Conservation (phyloP, 1,140 invertebrate species). For the Stegodyphus mimosarum region DNA sequence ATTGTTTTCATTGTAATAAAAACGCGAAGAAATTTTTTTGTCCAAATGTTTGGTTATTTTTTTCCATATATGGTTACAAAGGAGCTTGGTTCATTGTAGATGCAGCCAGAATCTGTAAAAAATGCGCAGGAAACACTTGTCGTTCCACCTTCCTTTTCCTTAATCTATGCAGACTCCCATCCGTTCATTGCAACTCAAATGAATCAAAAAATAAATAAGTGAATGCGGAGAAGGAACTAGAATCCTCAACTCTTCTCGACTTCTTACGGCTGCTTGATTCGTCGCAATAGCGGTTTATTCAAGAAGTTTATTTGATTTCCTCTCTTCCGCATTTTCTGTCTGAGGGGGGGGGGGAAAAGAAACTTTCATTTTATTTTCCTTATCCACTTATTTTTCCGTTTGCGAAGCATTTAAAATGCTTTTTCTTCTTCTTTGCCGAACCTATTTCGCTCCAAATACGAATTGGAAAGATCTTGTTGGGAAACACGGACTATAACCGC, state of each 20-base stretch:
- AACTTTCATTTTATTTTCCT: no score
- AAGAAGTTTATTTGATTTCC: conserved; percentile 19
- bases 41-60: no score
- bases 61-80: no score
- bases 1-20: no score
- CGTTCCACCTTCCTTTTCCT: no score
- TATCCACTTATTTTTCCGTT: no score
- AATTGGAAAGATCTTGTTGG: neutral
- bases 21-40: no score
- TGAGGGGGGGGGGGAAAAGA: no score
- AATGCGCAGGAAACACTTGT: no score
- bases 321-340: neutral
- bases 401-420: no score
- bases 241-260: conserved; percentile 8
- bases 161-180: neutral
- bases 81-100: no score
- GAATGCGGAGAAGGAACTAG: neutral
- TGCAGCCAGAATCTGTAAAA: no score
- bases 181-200: conserved; percentile 1
- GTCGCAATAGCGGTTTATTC: neutral
- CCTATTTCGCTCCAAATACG: neutral
- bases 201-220: conserved; percentile 23
- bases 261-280: conserved; percentile 14
- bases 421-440: neutral
- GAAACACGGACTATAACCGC: neutral